These are phyloP conservation scores for Murina feae DNA, from an alignment of 2,113 vertebrate species.

Conservation along the genomic window DNA sequence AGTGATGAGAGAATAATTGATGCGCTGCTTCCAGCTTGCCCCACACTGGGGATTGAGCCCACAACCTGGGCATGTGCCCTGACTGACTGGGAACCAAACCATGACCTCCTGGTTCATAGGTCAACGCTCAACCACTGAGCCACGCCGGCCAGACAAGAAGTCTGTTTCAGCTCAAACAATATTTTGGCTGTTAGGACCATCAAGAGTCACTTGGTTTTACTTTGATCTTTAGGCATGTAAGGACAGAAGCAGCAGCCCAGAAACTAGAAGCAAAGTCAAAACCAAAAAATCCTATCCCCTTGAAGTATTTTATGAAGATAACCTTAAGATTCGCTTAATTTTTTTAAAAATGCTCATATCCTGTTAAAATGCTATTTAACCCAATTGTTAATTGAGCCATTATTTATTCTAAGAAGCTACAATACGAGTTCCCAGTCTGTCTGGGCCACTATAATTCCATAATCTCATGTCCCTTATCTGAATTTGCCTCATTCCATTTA, in stretches of 20 bases:
- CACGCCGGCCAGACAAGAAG: not conserved
- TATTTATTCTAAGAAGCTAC: not conserved
- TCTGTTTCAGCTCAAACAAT: not conserved
- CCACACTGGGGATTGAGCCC: too few species aligned
- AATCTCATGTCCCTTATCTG: not conserved
- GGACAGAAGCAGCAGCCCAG: not conserved
- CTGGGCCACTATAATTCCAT: not conserved
- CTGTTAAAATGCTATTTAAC: not conserved
- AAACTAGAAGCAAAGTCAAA: constrained; percentile 1
- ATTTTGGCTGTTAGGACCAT: not conserved
- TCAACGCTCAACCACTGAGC: too few species aligned
- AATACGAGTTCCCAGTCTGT: not conserved
- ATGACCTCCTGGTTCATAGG: too few species aligned
- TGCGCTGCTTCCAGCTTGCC: too few species aligned
- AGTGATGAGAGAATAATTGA: too few species aligned
- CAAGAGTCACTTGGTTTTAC: not conserved
- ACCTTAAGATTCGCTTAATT: not conserved
- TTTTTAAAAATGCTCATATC: not conserved
- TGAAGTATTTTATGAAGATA: not conserved
- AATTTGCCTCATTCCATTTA: constrained; percentile 2
- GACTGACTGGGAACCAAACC: too few species aligned
- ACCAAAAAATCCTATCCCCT: not conserved
- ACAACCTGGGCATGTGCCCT: too few species aligned
- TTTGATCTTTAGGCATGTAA: not conserved
- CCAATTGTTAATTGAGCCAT: not conserved